Evolutionary conservation across 2,888 invertebrate genomes (phyloP).

Genomic region (Apeira syringaria): DNA sequence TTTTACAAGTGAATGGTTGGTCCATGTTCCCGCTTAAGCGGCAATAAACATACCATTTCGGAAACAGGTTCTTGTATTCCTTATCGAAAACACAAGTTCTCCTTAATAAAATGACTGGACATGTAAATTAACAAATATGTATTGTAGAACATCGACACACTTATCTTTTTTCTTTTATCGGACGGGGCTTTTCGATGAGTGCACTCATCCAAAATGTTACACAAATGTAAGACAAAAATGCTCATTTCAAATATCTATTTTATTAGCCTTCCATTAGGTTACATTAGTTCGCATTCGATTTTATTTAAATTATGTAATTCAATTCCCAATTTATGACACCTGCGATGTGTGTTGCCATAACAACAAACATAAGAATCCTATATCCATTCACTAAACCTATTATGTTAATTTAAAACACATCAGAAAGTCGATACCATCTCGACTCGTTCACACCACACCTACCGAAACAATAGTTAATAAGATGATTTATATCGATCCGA

Average conservation of each 20-base stretch:
- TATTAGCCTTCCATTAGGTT: too few species aligned
- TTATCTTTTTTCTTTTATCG: constrained; percentile 12
- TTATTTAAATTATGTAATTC: neutral
- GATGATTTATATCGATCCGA: constrained; percentile 82
- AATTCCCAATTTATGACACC: constrained; percentile 25
- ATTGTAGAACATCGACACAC: constrained; percentile 9
- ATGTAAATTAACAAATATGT: constrained; percentile 10
- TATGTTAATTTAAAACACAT: constrained; percentile 84
- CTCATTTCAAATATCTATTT: neutral
- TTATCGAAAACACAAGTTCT: constrained; percentile 18
- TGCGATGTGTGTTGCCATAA: constrained; percentile 44
- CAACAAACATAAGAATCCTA: constrained; percentile 72
- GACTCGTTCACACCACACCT: constrained; percentile 82
- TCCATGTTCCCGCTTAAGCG: too few species aligned
- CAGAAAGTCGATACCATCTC: constrained; percentile 71
- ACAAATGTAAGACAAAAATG: neutral
- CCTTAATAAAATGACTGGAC: constrained; percentile 9
- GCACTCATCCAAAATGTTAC: neutral
- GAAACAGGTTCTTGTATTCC: constrained; percentile 8
- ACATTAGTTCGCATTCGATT: too few species aligned
- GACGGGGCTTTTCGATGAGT: neutral
- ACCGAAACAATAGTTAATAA: constrained; percentile 84
- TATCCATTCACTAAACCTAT: constrained; percentile 83
- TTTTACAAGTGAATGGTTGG: too few species aligned
- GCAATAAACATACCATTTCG: too few species aligned